Conservation (phyloP, 2,888 invertebrate species). For the Lasioglossum villosulum region DNA sequence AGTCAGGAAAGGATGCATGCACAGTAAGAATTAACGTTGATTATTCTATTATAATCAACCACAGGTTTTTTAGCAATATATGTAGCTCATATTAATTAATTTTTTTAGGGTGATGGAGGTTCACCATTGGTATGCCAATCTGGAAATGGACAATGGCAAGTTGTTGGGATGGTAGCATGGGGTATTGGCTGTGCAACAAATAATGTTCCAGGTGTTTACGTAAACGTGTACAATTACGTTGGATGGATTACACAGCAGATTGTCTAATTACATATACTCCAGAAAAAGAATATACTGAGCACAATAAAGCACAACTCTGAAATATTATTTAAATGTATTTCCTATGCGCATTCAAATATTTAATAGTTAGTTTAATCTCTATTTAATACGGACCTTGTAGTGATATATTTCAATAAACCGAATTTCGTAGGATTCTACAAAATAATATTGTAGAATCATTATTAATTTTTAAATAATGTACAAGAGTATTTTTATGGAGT, state of each 20-base stretch:
- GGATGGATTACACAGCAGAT: slow-evolving; percentile 84
- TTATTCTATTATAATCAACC: background rate
- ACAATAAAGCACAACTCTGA: background rate
- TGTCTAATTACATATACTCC: background rate
- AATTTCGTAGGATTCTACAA: background rate
- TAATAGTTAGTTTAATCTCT: background rate
- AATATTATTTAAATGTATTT: background rate
- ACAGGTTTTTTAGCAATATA: background rate
- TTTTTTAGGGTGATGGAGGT: slow-evolving; percentile 89
- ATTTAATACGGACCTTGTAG: background rate
- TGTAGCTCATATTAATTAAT: background rate
- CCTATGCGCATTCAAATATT: background rate
- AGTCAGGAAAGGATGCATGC: slow-evolving; percentile 91
- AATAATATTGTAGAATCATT: background rate
- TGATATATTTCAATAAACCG: background rate
- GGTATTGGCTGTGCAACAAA: slow-evolving; percentile 90
- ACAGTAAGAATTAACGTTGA: slow-evolving; percentile 85
- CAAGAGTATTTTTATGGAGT: background rate
- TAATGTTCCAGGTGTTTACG: slow-evolving; percentile 91
- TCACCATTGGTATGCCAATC: slow-evolving; percentile 89
- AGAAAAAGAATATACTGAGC: background rate
- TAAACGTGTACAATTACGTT: slow-evolving; percentile 89
- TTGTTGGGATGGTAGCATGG: slow-evolving; percentile 90
- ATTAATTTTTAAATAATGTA: background rate
- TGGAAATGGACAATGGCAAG: slow-evolving; percentile 86